Base-by-base conservation (phyloP, 1,140 invertebrate genomes). In the Ladona fulva region DNA sequence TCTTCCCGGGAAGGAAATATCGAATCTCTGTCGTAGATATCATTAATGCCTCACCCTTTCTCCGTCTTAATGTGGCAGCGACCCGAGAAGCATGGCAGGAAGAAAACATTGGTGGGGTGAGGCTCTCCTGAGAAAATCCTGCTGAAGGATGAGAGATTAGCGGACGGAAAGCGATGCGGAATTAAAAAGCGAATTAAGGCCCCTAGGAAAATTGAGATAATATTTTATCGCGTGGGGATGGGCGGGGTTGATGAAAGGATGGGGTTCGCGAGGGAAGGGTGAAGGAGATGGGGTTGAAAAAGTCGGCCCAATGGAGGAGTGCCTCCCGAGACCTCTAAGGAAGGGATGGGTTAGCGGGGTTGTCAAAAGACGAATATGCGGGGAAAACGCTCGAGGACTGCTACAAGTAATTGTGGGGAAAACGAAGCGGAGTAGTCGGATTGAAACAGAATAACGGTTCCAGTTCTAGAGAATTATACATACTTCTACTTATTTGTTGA, bases 101-200 rank as follows among this genome's bases (percentile, higher is more conserved):
- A 12, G 3, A 12, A 66, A 22, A 66, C 52, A 66, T 22, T 19
- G 52, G 52, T 6, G n/a, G 3, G n/a, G n/a, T n/a, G n/a, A n/a
- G n/a, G n/a, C n/a, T n/a, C n/a, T n/a, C n/a, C n/a, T n/a, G n/a
- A 22, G 52, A 12, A 22, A 12, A 66, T 22, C 52, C n/a, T 66
- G n/a, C 1, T 3, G 52, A 66, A 66, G 44, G 44, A 19, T 52
- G 44, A 19, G 52, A 66, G n/a, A 66, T 16, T 16, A 22, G 52
- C 14, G 52, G 52, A 37, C 29, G 29, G 29, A 37, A 37, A 66
- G 52, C 52, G 29, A 66, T 66, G 3, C 52, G 52, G 52, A 66
- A 66, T 66, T 66, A 66, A 66, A 66, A 66, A 66, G 52, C 52
- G 52, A 66, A 66, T 66, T 22, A 66, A 66, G 52, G 52, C 52